Conservation (phyloP, 1,140 invertebrate genomes). For the Thrips palmi region DNA sequence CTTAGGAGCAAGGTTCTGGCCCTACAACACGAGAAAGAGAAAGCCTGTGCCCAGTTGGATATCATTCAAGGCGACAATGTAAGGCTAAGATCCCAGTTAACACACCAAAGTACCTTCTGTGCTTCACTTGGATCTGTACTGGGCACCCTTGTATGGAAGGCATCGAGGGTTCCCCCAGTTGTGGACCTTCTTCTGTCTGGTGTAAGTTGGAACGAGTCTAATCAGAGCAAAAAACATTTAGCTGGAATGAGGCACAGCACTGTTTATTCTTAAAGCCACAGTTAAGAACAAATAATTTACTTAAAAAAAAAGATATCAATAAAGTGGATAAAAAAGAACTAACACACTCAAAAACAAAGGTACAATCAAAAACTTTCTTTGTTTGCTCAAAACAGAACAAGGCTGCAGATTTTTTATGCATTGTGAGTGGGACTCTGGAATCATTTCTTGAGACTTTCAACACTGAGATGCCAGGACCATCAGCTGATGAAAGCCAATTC, state of each 20-base stretch:
- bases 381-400: conserved; percentile 22
- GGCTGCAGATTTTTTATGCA: conserved; percentile 22
- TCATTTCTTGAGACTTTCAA: conserved; percentile 24
- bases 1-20: conserved; percentile 15
- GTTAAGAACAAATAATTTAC: too few species aligned
- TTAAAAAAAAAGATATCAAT: background rate
- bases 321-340: background rate
- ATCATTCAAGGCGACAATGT: conserved; percentile 19
- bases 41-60: conserved; percentile 18
- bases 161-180: conserved; percentile 20
- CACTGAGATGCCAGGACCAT: conserved; percentile 18
- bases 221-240: too few species aligned
- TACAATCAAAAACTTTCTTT: conserved; percentile 4
- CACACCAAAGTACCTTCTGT: conserved; percentile 23
- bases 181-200: conserved; percentile 20
- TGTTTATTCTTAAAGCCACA: background rate
- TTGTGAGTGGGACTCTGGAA: conserved; percentile 22
- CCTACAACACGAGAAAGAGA: conserved; percentile 18
- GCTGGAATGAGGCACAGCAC: too few species aligned
- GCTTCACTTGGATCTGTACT: conserved; percentile 23
- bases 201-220: too few species aligned
- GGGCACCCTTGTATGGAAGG: conserved; percentile 23
- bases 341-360: background rate
- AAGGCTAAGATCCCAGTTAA: conserved; percentile 20
- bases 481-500: conserved; percentile 23